Evolutionary conservation across 2,113 vertebrate genomes (phyloP), one percentile per base, ranked within the genome.

Genomic region (Callionymus lyra): DNA sequence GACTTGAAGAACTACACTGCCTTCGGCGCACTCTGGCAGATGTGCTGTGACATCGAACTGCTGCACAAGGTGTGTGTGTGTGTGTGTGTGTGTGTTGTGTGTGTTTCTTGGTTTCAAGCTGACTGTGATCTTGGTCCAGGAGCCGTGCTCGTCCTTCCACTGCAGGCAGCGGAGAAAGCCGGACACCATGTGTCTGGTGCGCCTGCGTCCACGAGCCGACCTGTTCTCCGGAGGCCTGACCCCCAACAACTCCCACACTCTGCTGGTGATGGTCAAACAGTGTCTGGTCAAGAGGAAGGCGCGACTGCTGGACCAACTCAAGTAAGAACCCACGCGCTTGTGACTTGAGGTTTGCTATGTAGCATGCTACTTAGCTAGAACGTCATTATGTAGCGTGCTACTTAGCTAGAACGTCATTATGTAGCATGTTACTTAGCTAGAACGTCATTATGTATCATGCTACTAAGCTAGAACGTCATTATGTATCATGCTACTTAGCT

Each of bases 221-320:
- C 84, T 98, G 4, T 98, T 97, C 76, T 83, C 85, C 17, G 58
- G 68, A 10, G 54, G 65, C 46, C 74, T 98, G 67, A 86, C 79
- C 19, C 72, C 88, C 10, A 38, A 75, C 36, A 94, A 90, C 50
- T 84, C 85, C 35, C 21, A 74, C 34, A 74, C 81, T 10, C 87
- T 97, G 74, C 38, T 96, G 56, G 65, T 87, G 63, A 84, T 97
- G 90, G 50, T 96, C 57, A 94, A 91, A 72, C 94, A 97, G 46
- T 96, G 86, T 74, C 68, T 98, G 70, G 80, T 71, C 56, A 94
- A 83, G 65, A 86, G 86, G n/a, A 88, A 13, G 18, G 62, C 61
- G 53, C 88, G 16, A 38, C 65, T 97, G 44, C 54, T 75, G 1
- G 80, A 93, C 15, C 87, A 63, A 54, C 85, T 97, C 37, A 84